Evolutionary conservation across 1,140 invertebrate species (phyloP).

Genomic region (Brachionus sp.): DNA sequence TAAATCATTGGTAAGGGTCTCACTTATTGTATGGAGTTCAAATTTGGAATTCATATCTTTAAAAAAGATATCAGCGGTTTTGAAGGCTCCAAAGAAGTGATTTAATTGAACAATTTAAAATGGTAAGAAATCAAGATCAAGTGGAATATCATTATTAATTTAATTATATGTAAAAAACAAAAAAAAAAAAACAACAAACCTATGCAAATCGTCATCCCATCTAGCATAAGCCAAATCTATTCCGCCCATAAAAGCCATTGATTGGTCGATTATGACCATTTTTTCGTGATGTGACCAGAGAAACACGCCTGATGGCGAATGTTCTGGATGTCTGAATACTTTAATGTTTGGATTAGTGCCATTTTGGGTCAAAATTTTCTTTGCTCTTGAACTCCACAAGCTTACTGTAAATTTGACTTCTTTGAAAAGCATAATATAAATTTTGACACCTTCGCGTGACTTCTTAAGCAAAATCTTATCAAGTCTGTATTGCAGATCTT

Average conservation of each 20-base stretch:
- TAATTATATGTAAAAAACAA: too few species aligned
- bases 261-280: constrained; percentile 88
- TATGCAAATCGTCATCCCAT: constrained; percentile 63
- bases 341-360: background rate
- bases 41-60: too few species aligned
- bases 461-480: constrained; percentile 79
- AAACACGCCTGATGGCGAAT: constrained; percentile 75
- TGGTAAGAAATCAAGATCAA: too few species aligned
- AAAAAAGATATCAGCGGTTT: too few species aligned
- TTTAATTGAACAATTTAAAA: too few species aligned
- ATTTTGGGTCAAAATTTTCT: constrained; percentile 58
- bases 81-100: too few species aligned
- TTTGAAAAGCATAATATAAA: constrained; percentile 91
- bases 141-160: too few species aligned
- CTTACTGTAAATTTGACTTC: constrained; percentile 89
- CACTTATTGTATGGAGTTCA: too few species aligned
- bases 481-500: constrained; percentile 71
- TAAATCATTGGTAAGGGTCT: too few species aligned
- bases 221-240: constrained; percentile 87
- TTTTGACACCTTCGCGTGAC: constrained; percentile 75
- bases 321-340: constrained; percentile 85
- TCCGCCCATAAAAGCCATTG: constrained; percentile 88
- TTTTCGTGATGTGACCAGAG: constrained; percentile 98
- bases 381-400: constrained; percentile 86
- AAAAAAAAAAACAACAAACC: background rate